Base-by-base conservation (phyloP, 1,140 invertebrate species). In the Pseudobourletiella spinata region DNA sequence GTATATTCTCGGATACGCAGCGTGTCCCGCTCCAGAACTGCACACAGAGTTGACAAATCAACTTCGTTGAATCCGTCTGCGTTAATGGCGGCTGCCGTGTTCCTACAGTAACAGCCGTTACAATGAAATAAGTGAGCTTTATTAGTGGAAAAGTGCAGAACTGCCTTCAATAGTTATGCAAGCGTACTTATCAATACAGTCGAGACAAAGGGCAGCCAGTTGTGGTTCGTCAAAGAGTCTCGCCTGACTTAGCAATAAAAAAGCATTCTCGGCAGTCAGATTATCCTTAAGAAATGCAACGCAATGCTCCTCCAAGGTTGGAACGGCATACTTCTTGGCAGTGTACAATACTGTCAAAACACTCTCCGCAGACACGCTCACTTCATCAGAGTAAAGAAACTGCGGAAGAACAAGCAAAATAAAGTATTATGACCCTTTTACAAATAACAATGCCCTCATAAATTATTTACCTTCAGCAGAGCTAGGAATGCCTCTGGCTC, bases 301-400 rank as follows among this genome's bases (percentile, higher is more conserved):
- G 77, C 91, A 94, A 35, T 89, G 88, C 64, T 86, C 80, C 46
- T 89, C 89, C 73, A 95, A 77, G 91, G 87, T 35, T 89, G 91
- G 39, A 88, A 95, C 89, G 71, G 93, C 88, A 75, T 94, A 95
- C 74, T 93, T 94, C 74, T 95, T 94, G 29, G 90, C 90, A 28
- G 89, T 63, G 28, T 68, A 68, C 43, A 68, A 57, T 11, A 68
- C 66, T n/a, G 51, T 50, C 18, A 68, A 28, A 20, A 65, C 66
- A 44, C 44, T 56, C 16, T 65, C 66, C 11, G 67, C 66, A 24
- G 59, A 55, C 4, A 62, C 42, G 50, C 48, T 65, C 18, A 68
- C 62, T 59, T 68, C 66, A 57, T 68, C 66, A 1, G 66, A 50
- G 35, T 68, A 68, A 18, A 68, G 43, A 48, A 68, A 68, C 63